These are phyloP conservation scores for Acomys russatus DNA, from an alignment of 2,797 vertebrate genomes.

Conservation along the genomic window DNA sequence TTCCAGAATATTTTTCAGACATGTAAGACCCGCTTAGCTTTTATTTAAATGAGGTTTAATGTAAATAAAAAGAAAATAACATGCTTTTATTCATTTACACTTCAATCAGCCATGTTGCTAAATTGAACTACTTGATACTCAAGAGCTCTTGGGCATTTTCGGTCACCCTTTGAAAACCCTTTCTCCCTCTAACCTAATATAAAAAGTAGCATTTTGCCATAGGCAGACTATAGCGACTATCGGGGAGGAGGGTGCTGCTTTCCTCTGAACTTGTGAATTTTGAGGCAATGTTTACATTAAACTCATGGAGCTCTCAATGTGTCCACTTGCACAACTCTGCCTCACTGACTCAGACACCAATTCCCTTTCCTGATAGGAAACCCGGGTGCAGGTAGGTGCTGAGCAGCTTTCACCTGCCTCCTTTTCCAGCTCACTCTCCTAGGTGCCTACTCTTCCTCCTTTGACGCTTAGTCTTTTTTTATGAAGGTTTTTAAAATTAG, in stretches of 20 bases:
- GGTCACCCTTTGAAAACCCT: constrained; percentile 72
- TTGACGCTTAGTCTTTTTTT: not conserved
- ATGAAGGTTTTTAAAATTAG: not conserved
- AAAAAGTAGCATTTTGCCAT: constrained; percentile 78
- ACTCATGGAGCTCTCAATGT: not conserved
- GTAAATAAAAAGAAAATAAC: constrained; percentile 64
- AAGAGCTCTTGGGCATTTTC: constrained; percentile 80
- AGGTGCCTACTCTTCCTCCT: rapidly evolving
- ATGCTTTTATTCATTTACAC: constrained; percentile 82
- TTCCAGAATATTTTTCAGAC: constrained; percentile 68
- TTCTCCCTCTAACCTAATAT: constrained; percentile 55
- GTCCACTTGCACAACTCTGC: not conserved
- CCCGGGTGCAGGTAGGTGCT: not conserved
- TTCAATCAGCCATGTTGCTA: constrained; percentile 83
- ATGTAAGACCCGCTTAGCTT: constrained; percentile 58
- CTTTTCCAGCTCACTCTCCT: not conserved
- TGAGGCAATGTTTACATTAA: constrained; percentile 45
- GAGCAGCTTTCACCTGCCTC: not conserved
- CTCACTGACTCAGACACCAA: not conserved
- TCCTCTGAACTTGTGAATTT: constrained; percentile 63
- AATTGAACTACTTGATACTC: constrained; percentile 83
- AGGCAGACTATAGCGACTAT: constrained; percentile 65
- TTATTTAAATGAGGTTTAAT: constrained; percentile 69
- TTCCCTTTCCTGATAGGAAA: not conserved
- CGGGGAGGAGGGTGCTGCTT: constrained; percentile 48